Evolutionary conservation across 2,888 invertebrate species (phyloP), one percentile per base, ranked within the genome.

Genomic region (Phengaris arion): DNA sequence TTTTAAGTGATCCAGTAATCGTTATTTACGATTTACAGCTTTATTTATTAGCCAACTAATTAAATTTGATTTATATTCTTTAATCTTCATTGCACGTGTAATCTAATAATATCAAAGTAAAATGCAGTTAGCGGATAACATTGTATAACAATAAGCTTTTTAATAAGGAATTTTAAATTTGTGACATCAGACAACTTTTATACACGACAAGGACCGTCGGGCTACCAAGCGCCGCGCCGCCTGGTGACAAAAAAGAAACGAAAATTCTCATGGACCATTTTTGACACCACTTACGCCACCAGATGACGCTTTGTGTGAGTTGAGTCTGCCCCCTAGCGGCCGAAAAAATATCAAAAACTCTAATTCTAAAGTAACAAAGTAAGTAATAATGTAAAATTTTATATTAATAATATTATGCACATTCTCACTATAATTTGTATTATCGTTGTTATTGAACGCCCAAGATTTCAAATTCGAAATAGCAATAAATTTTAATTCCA

Each of bases 1-100:
- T 77, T 78, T 74, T 74, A 79, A 77, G 79, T 78, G 79, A 81
- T 80, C 76, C 77, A 75, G 78, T 78, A 78, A 80, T 69, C 69
- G 69, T 82, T 81, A 81, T 78, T 77, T 74, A 77, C 76, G 76
- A 78, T 81, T 80, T 77, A 74, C 70, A 76, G 75, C 74, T 75
- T 79, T 78, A 73, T 76, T 77, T 76, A 72, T 75, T 68, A 75
- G 74, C 68, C 45, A 74, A 73, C 72, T 77, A 74, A 74, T 69
- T 75, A 46, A 54, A 68, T 75, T 69, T 72, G 74, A 68, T 76
- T 72, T 69, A 69, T 69, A 55, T 68, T 69, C 15, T 75, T 75
- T 75, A 35, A 64, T 54, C 22, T 73, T 74, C 55, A 55, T 68
- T 68, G 6, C 13, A 64, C 64, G 12, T 45, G 35, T 64, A 64